These are phyloP conservation scores for Labeo catla DNA, from an alignment of 2,113 vertebrate genomes.

Conservation along the genomic window DNA sequence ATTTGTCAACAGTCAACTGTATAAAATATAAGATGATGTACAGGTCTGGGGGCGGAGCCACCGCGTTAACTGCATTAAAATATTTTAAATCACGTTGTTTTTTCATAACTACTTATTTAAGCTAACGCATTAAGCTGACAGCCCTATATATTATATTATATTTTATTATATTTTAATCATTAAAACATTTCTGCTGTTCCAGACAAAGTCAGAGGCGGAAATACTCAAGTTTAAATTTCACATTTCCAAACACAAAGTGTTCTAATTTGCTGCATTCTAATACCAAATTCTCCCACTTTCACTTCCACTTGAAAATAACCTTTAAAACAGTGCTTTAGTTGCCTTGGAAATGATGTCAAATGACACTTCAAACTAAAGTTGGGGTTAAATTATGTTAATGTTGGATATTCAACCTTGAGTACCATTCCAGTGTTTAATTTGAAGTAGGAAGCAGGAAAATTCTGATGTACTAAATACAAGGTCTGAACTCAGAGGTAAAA, in stretches of 20 bases:
- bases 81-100: too few relatives aligned
- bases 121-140: too few relatives aligned
- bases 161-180: neutral
- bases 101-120: too few relatives aligned
- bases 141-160: neutral
- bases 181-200: neutral
- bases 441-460: neutral
- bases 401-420: neutral
- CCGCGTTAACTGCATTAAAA: too few relatives aligned
- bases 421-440: neutral
- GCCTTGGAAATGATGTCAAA: neutral
- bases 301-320: neutral
- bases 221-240: neutral
- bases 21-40: too few relatives aligned
- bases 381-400: neutral
- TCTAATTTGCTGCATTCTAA: neutral
- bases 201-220: neutral
- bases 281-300: neutral
- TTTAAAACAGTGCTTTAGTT: neutral
- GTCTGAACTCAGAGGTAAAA: neutral
- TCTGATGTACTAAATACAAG: neutral
- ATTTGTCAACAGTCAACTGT: too few relatives aligned
- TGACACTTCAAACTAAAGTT: neutral
- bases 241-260: neutral
- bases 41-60: too few relatives aligned